These are phyloP conservation scores for Myiozetetes cayanensis DNA, from an alignment of 2,113 vertebrate genomes.

Conservation along the genomic window DNA sequence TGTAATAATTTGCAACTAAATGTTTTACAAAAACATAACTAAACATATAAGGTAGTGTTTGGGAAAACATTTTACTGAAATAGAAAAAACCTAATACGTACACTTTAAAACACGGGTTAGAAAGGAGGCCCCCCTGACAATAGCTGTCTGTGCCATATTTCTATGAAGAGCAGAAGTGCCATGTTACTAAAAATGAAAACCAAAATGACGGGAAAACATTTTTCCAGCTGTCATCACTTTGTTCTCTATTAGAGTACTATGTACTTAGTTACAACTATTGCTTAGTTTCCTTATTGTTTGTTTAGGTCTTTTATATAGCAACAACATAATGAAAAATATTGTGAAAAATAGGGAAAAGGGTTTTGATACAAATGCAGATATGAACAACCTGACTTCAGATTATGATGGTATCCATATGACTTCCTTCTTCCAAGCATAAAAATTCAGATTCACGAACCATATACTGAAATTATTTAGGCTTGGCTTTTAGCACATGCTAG, in stretches of 20 bases:
- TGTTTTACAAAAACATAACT: background rate
- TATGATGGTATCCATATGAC: background rate
- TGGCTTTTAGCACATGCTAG: background rate
- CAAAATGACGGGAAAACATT: background rate
- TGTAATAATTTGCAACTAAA: background rate
- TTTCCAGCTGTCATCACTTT: conserved; percentile 45
- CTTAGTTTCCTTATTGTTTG: conserved; percentile 36
- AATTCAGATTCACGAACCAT: background rate
- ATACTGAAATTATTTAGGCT: background rate
- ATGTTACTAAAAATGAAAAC: conserved; percentile 14
- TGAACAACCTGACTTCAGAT: background rate
- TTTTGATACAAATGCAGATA: background rate
- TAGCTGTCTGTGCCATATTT: background rate
- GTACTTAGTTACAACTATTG: conserved; percentile 32
- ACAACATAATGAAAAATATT: background rate
- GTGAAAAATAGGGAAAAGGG: background rate
- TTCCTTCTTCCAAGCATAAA: background rate
- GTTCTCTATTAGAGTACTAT: background rate
- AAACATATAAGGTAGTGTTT: background rate
- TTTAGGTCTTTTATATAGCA: conserved; percentile 33
- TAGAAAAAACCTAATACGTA: background rate
- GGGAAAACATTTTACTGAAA: background rate
- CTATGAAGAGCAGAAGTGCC: background rate
- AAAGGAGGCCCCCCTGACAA: background rate
- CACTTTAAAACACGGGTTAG: background rate